Percentiles rank a stretch among this genome's conserved stretches.
Conservation (phyloP, 1,140 invertebrate genomes). For the Drosophila saltans region DNA sequence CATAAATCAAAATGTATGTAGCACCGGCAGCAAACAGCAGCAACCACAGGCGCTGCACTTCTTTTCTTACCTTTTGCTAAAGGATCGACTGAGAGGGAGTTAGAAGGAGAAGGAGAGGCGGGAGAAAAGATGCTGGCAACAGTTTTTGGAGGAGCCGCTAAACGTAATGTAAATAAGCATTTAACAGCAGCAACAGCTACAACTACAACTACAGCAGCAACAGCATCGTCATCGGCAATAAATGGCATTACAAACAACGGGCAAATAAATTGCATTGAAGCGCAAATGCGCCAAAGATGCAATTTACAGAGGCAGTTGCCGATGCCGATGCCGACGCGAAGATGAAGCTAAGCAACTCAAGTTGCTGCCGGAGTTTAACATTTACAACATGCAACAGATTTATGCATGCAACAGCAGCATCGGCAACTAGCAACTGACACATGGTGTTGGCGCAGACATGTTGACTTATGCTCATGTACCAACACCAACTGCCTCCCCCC, state of each 20-base stretch:
- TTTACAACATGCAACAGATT: constrained; percentile 79
- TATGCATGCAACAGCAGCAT: constrained; percentile 64
- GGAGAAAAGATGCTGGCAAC: constrained; percentile 8
- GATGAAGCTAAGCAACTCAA: constrained; percentile 6
- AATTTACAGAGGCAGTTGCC: constrained; percentile 58
- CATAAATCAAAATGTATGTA: constrained; percentile 74
- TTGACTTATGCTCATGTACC: constrained; percentile 66
- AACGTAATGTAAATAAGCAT: constrained; percentile 82
- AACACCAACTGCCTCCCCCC: constrained; percentile 24
- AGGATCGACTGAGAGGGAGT: constrained; percentile 34
- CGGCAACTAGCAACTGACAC: constrained; percentile 36
- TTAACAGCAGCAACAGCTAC: constrained; percentile 64
- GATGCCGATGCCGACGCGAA: constrained; percentile 30
- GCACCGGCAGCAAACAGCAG: constrained; percentile 5
- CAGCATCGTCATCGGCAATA: constrained; percentile 54
- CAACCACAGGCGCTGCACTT: constrained; percentile 11
- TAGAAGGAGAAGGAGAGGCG: constrained; percentile 33
- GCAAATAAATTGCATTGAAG: constrained; percentile 79
- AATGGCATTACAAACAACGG: constrained; percentile 79
- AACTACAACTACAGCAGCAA: constrained; percentile 32
- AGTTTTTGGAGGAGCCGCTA: constrained; percentile 68
- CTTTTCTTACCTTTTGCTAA: constrained; percentile 37
- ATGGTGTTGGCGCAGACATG: constrained; percentile 64
- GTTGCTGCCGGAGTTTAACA: constrained; percentile 66
- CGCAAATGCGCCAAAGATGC: constrained; percentile 66